A percentile compares a stretch with the other conserved stretches of the same genome.
Conservation (phyloP, 2,888 invertebrate genomes). For the Elegia similella region DNA sequence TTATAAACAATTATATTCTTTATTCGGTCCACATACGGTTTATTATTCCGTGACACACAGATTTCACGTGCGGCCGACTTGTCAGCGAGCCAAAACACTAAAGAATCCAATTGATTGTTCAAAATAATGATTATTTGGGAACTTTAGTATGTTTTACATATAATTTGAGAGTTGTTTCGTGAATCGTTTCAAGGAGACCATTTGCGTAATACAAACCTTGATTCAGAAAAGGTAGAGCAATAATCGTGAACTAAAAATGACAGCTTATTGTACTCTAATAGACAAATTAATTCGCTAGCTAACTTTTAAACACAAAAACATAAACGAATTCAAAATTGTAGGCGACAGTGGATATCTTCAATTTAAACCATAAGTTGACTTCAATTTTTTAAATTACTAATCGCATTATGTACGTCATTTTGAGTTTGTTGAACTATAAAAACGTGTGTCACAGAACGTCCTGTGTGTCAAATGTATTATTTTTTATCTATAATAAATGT, state of each 20-base stretch:
- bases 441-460: neutral
- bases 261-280: too few relatives aligned
- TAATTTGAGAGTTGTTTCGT: neutral
- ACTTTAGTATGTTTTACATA: neutral
- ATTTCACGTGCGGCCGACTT: neutral
- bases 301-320: too few relatives aligned
- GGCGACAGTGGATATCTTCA: too few relatives aligned
- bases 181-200: neutral
- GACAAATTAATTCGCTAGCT: too few relatives aligned
- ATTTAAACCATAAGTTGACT: too few relatives aligned
- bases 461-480: too few relatives aligned
- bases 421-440: neutral
- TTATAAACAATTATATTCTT: slow-evolving; percentile 24
- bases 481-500: too few relatives aligned
- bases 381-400: neutral
- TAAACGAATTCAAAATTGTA: too few relatives aligned
- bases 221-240: neutral
- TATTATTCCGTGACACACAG: slow-evolving; percentile 20
- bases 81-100: neutral
- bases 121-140: neutral
- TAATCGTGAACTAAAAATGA: too few relatives aligned
- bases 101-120: neutral
- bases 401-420: neutral
- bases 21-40: slow-evolving; percentile 19
- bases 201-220: neutral